A percentile compares a stretch with the other conserved stretches of the same genome.
phyloP scores from a whole-genome alignment of 2,113 vertebrate genomes.

The Apteryx owenii region DNA sequence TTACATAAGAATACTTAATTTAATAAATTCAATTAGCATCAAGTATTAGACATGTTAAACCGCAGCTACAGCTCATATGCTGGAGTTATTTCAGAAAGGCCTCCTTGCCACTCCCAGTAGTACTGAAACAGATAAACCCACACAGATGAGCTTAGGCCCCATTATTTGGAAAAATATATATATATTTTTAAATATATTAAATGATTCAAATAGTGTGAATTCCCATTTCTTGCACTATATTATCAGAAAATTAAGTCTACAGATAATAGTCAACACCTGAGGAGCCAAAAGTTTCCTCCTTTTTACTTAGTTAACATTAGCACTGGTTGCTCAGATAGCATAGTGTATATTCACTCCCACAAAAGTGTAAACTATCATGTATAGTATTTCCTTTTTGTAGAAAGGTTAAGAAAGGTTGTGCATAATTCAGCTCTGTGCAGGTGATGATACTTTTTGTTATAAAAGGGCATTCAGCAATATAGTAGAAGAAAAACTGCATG shows the following conservation, averaged over 20 bases:
- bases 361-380: not conserved
- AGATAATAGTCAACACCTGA: rapidly evolving
- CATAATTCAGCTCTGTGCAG: not conserved
- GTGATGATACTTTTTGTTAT: not conserved
- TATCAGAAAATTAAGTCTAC: not conserved
- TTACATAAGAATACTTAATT: not conserved
- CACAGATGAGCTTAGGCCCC: not conserved
- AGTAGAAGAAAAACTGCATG: not conserved
- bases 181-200: not conserved
- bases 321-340: not conserved
- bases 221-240: not conserved
- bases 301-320: not conserved
- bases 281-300: not conserved
- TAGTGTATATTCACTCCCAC: not conserved
- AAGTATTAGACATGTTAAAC: not conserved
- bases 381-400: not conserved
- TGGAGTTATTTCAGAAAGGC: not conserved
- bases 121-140: not conserved
- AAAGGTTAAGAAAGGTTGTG: not conserved
- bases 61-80: not conserved
- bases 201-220: not conserved
- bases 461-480: not conserved
- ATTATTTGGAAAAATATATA: not conserved
- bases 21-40: not conserved
- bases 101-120: not conserved